Base-by-base conservation (phyloP, 2,888 invertebrate genomes). In the Rhaphigaster nebulosa region DNA sequence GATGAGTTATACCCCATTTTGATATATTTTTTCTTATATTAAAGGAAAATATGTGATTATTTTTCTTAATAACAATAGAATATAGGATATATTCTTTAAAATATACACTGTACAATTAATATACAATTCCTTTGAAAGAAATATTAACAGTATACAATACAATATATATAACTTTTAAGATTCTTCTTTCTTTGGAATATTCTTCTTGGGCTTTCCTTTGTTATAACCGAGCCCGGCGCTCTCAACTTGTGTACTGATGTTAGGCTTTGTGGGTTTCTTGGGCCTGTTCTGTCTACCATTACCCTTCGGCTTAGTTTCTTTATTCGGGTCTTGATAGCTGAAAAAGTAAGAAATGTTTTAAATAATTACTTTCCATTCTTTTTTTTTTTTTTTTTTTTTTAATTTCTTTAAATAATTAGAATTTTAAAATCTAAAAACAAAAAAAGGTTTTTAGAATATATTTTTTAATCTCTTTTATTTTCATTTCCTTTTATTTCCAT, bases 261-360 rank as follows among this genome's bases (percentile, higher is more conserved):
- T 80, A 41, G 56, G 88, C 45, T 91, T 91, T 20, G 76, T 76
- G 41, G 60, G 87, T 88, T 12, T 89, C 20, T 76, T 80, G 2
- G 88, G 90, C 34, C 87, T 88, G 84, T 90, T 90, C 18, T 41
- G 60, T 90, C 56, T 90, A 56, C 52, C 88, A 60, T 13, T 88
- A 60, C 60, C 88, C 50, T 45, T 87, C 45, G 56, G 91, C 13
- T 34, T 91, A 45, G 5, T 50, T 26, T 70, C 87, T 54, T 88
- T 65, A 29, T 88, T 90, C 20, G 54, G 88, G 56, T 6, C 45
- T 45, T 91, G 91, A 45, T 91, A 91, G 1, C 91, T 91, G 91
- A 50, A 90, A 84, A 38, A 76, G 0, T 29, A 76, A 6, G n/a
- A 76, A 38, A 65, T 26, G 1, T 10, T 26, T 15, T 56, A 56